These are phyloP conservation scores for Pediacus dermestoides DNA, from an alignment of 2,888 invertebrate genomes.

Conservation along the genomic window DNA sequence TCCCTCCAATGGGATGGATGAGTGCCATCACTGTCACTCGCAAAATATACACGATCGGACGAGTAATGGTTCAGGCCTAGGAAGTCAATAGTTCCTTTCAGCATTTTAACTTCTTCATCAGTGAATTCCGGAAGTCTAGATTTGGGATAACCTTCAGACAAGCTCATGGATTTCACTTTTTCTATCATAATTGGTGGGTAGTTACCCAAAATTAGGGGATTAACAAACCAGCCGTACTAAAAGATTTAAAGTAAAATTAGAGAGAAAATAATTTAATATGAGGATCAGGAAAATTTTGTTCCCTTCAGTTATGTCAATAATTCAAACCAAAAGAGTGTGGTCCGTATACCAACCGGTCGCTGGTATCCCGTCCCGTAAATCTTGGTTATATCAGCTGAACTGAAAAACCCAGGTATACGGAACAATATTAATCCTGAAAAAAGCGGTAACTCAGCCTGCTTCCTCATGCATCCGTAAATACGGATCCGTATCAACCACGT, in stretches of 20 bases:
- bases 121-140: conserved; percentile 63
- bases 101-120: conserved; percentile 54
- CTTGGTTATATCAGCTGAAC: too few species aligned
- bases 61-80: conserved; percentile 70
- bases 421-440: too few species aligned
- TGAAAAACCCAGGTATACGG: too few species aligned
- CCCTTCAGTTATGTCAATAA: too few species aligned
- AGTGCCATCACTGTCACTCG: conserved; percentile 1
- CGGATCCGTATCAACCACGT: too few species aligned
- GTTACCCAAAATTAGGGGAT: conserved; percentile 65
- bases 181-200: conserved; percentile 64
- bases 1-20: conserved; percentile 17
- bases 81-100: conserved; percentile 65
- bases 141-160: conserved; percentile 54
- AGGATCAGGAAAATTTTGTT: too few species aligned
- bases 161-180: conserved; percentile 56
- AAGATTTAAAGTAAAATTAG: conserved; percentile 7
- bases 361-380: too few species aligned
- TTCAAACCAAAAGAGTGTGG: too few species aligned
- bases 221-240: conserved; percentile 26
- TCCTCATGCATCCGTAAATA: too few species aligned
- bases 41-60: conserved; percentile 5
- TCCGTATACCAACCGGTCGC: too few species aligned
- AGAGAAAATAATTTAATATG: not conserved
- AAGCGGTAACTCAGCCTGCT: too few species aligned